A percentile compares a stretch with the other conserved stretches of the same genome.
phyloP scores from a whole-genome alignment of 1,140 invertebrate genomes.

The Leptinotarsa defecta region DNA sequence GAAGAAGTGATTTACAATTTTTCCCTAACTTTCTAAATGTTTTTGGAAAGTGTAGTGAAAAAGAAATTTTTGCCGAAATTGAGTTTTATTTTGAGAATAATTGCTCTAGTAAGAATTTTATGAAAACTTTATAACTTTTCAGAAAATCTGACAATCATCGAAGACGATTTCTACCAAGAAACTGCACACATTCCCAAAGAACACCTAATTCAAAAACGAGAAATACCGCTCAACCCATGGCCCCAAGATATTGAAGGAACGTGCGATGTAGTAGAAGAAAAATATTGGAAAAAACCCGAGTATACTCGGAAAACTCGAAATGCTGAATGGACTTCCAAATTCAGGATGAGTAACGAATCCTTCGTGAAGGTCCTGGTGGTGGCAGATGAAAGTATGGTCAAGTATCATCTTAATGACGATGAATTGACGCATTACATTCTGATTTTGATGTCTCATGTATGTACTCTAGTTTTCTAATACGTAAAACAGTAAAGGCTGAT shows the following conservation, averaged over 20 bases:
- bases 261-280: constrained; percentile 27
- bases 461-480: constrained; percentile 32
- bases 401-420: constrained; percentile 66
- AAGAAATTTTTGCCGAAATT: too few relatives aligned
- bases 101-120: not conserved
- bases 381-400: constrained; percentile 76
- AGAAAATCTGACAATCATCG: constrained; percentile 36
- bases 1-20: too few relatives aligned
- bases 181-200: constrained; percentile 22
- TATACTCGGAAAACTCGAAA: constrained; percentile 31
- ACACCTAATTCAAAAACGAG: constrained; percentile 38
- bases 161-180: constrained; percentile 44
- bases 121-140: constrained; percentile 15
- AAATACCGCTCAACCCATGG: constrained; percentile 19
- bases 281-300: constrained; percentile 21
- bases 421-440: constrained; percentile 73
- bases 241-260: constrained; percentile 27
- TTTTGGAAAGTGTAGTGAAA: too few relatives aligned
- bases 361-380: constrained; percentile 81
- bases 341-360: constrained; percentile 57
- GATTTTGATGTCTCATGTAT: constrained; percentile 80
- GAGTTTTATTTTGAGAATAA: not conserved
- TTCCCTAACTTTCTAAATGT: too few relatives aligned
- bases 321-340: constrained; percentile 35
- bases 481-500: not conserved